Conservation (phyloP, 2,888 invertebrate species). For the Acleris cristana region DNA sequence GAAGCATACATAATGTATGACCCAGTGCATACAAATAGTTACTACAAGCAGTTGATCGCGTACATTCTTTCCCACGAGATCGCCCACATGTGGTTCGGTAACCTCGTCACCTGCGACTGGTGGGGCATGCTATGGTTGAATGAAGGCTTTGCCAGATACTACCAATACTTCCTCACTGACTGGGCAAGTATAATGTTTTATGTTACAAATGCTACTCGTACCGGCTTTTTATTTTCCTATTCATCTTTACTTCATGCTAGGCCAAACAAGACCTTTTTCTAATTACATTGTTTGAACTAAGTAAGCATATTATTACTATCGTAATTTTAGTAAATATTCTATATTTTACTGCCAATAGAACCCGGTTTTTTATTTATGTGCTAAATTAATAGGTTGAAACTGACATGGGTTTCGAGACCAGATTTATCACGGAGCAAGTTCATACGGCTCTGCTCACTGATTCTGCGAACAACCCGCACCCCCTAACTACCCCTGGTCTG, state of each 20-base stretch:
- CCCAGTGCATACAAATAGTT: conserved; percentile 62
- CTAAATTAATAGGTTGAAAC: conserved; percentile 78
- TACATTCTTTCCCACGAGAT: conserved; percentile 87
- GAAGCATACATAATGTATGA: conserved; percentile 78
- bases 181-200: conserved; percentile 62
- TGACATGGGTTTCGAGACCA: conserved; percentile 86
- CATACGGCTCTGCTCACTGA: conserved; percentile 86
- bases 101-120: conserved; percentile 86
- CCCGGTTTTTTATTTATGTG: too few species aligned
- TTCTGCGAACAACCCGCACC: conserved; percentile 81
- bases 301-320: too few species aligned
- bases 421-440: conserved; percentile 88
- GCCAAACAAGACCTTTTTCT: too few species aligned
- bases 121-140: conserved; percentile 87
- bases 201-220: background rate
- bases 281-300: too few species aligned
- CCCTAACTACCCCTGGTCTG: conserved; percentile 83
- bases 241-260: too few species aligned
- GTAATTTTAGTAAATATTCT: too few species aligned
- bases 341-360: too few species aligned
- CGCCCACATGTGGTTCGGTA: conserved; percentile 90
- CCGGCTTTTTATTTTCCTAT: background rate
- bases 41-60: conserved; percentile 80
- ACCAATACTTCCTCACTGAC: conserved; percentile 87
- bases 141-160: conserved; percentile 88